Conservation (phyloP, 2,888 invertebrate genomes). For the Notodonta dromedarius region DNA sequence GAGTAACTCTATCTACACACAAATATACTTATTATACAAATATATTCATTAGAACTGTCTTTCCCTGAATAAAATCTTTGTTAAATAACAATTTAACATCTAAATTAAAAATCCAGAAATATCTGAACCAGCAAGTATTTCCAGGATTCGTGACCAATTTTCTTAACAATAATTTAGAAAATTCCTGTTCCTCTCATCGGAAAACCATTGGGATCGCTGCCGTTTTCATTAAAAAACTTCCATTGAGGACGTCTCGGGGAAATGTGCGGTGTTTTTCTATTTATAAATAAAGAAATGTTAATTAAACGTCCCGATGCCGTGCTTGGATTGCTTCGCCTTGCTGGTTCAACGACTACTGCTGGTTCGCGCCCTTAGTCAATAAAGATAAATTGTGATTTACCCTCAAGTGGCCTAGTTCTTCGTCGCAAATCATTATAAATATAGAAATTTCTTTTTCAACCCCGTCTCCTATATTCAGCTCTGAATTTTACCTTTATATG, state of each 20-base stretch:
- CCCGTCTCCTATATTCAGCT: too few species aligned
- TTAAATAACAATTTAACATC: background rate
- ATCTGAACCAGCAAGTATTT: too few species aligned
- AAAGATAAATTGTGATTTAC: too few species aligned
- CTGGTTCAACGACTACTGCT: too few species aligned
- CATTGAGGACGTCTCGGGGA: constrained; percentile 36
- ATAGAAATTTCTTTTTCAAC: too few species aligned
- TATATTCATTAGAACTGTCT: background rate
- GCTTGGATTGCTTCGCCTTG: too few species aligned
- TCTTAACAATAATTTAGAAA: constrained; percentile 47
- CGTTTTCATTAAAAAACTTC: constrained; percentile 41
- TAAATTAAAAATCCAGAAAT: too few species aligned
- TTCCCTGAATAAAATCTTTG: too few species aligned
- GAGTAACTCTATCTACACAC: background rate
- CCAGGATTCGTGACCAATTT: constrained; percentile 28
- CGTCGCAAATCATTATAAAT: too few species aligned
- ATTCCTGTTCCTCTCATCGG: constrained; percentile 55
- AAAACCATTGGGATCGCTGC: constrained; percentile 53
- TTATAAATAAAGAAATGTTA: constrained; percentile 43
- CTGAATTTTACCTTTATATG: too few species aligned
- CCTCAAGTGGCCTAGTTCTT: too few species aligned
- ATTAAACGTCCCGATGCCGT: constrained; percentile 41
- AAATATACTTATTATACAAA: background rate
- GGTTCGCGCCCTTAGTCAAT: too few species aligned
- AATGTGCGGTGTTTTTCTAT: constrained; percentile 43